Evolutionary conservation across 2,888 invertebrate genomes (phyloP), one percentile per base, ranked within the genome.

Genomic region (Subacronicta megacephala): DNA sequence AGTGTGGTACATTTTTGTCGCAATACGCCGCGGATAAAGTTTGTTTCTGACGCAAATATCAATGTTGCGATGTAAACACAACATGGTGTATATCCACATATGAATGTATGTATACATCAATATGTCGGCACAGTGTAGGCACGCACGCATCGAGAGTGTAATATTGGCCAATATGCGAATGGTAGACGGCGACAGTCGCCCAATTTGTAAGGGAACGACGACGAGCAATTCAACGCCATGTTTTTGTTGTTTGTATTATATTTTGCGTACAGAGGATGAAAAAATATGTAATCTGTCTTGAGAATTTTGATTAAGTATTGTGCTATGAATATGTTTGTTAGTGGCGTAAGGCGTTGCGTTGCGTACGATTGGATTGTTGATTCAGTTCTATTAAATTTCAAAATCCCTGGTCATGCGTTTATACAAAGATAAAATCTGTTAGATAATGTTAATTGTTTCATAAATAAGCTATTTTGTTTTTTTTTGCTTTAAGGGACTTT

Each of bases 111-210:
- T 60, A 49, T 67, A 73, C 73, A 66, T 55, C 57, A 67, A 68
- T 62, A 66, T 76, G 66, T 75, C 65, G 58, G 62, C 60, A 60
- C 69, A 66, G 72, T 75, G 73, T 72, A 75, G 60, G 62, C 72
- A 71, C 74, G 62, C 72, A 71, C 74, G 74, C 77, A 77, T 78
- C 73, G 74, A 73, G 74, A 75, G 80, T 64, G 82, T 77, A 81
- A 83, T 82, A 82, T 83, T 54, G 76, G 83, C 83, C 87, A 85
- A 89, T 87, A 88, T 88, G 82, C 70, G 85, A 85, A 82, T 81
- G 75, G 84, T 69, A 78, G 77, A 75, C 74, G 70, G 72, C 77
- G 80, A 84, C 80, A 84, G 84, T 81, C 85, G 85, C 81, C 85
- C 89, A 89, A 89, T 89, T 89, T 89, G 83, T 81, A 71, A 78